These are phyloP conservation scores for Calameuta idolon DNA, from an alignment of 2,888 invertebrate genomes.

Conservation along the genomic window DNA sequence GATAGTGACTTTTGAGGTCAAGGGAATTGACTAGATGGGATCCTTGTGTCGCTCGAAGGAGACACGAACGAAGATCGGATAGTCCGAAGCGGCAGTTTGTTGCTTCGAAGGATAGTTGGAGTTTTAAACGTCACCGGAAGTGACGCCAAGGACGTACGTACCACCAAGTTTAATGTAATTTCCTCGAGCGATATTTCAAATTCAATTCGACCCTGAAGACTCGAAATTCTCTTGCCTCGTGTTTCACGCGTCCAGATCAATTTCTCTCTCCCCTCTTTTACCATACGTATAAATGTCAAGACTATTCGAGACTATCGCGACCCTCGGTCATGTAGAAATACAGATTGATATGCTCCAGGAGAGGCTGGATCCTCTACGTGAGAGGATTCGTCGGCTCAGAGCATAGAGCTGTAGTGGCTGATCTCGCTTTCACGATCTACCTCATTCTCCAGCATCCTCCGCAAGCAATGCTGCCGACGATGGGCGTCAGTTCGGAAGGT, in stretches of 20 bases:
- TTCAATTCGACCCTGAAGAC: background rate
- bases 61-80: background rate
- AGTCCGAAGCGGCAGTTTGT: background rate
- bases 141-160: background rate
- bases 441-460: background rate
- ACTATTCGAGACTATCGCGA: background rate
- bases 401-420: background rate
- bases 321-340: too few relatives aligned
- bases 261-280: background rate
- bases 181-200: background rate
- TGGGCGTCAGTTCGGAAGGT: constrained; percentile 38
- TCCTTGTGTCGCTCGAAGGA: constrained; percentile 2
- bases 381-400: background rate
- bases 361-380: background rate
- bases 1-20: constrained; percentile 58
- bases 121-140: constrained; percentile 4
- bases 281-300: background rate
- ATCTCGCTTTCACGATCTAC: background rate
- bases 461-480: background rate
- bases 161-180: background rate
- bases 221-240: background rate
- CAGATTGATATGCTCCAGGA: too few relatives aligned
- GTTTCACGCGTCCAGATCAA: background rate
- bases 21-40: constrained; percentile 31
- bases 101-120: background rate